Evolutionary conservation across 2,113 vertebrate genomes (phyloP).

Genomic region (Chiloscyllium plagiosum): DNA sequence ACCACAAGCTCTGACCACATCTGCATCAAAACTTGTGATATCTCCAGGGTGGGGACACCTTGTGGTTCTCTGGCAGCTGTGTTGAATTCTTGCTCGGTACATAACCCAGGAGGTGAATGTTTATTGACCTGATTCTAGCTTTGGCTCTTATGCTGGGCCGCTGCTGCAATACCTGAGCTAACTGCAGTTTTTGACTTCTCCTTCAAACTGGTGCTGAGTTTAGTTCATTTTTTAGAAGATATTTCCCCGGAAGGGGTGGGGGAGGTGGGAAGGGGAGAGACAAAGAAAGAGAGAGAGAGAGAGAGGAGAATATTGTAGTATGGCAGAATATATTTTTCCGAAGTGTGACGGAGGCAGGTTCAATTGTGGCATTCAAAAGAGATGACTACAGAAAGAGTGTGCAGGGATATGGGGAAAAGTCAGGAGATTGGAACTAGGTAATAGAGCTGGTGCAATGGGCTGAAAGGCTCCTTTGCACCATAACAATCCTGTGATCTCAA

Average conservation of each 20-base stretch:
- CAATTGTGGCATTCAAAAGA: too few relatives aligned
- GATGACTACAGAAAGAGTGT: too few relatives aligned
- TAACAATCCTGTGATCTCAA: neutral
- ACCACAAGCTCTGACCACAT: neutral
- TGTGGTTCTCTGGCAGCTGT: neutral
- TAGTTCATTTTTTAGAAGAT: neutral
- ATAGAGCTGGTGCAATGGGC: too few relatives aligned
- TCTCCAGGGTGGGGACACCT: neutral
- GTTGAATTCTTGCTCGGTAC: neutral
- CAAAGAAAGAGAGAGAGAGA: too few relatives aligned
- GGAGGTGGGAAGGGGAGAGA: too few relatives aligned
- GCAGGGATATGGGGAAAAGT: too few relatives aligned
- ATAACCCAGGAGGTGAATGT: neutral
- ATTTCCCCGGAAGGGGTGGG: too few relatives aligned
- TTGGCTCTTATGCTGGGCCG: neutral
- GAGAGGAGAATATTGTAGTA: too few relatives aligned
- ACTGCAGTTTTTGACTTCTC: neutral
- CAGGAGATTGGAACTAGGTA: too few relatives aligned
- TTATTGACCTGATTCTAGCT: neutral
- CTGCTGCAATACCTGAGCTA: neutral
- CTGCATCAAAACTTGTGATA: neutral
- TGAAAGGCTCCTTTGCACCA: too few relatives aligned
- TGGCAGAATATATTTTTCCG: too few relatives aligned
- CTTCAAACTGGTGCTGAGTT: neutral
- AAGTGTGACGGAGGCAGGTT: too few relatives aligned